Percentiles rank a stretch among this genome's conserved stretches.
These are phyloP conservation scores for Petrocephalus sullivani DNA, from an alignment of 2,797 vertebrate genomes.

Conservation along the genomic window DNA sequence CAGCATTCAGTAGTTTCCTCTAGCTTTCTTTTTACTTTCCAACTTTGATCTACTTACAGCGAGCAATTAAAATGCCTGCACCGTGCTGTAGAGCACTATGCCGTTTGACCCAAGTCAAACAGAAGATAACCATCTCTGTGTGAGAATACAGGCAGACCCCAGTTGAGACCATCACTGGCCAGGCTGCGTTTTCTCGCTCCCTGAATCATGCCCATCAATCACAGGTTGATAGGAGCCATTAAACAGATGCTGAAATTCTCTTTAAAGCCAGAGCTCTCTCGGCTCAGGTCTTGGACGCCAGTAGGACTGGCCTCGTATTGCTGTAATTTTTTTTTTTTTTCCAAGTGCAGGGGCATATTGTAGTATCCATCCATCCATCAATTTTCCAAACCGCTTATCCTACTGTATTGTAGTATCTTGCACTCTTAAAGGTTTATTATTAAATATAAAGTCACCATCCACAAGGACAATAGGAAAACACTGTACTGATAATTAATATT, in stretches of 20 bases:
- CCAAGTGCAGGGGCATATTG: conserved; percentile 25
- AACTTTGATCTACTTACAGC: conserved; percentile 3
- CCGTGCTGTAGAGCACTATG: not conserved
- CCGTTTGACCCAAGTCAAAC: not conserved
- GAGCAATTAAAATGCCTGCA: conserved; percentile 16
- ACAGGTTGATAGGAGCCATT: conserved; percentile 39
- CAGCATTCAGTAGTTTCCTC: not conserved
- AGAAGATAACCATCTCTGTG: conserved; percentile 18
- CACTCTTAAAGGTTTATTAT: conserved; percentile 25
- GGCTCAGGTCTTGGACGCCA: conserved; percentile 36
- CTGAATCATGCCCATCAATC: conserved; percentile 49
- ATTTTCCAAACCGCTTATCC: too few relatives aligned
- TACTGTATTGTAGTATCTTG: conserved; percentile 27
- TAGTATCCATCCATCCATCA: conserved; percentile 16
- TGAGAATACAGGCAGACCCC: conserved; percentile 8
- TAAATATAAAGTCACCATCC: conserved; percentile 21
- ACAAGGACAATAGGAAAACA: not conserved
- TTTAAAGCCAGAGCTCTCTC: conserved; percentile 20
- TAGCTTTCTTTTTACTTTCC: not conserved
- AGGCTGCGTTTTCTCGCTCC: conserved; percentile 23
- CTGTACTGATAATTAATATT: conserved; percentile 14
- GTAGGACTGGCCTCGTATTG: conserved; percentile 32
- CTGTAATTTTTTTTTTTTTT: conserved; percentile 33
- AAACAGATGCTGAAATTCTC: conserved; percentile 41
- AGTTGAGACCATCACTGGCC: conserved; percentile 35